Base-by-base conservation (phyloP, 2,888 invertebrate species). In the Mythimna loreyi region DNA sequence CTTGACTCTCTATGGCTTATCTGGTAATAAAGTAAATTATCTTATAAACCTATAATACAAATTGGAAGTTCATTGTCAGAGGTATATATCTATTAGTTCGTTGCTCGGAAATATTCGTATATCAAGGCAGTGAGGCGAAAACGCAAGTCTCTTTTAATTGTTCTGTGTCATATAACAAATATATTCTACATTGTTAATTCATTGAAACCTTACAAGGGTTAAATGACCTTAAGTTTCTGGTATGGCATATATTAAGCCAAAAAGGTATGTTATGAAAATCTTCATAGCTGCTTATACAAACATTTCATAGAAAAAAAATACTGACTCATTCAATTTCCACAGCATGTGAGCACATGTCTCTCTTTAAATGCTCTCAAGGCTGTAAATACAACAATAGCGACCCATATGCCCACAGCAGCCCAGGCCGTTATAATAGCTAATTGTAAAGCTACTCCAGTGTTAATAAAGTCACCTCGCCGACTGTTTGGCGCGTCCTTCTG, bases 401-500 rank as follows among this genome's bases (percentile, higher is more conserved):
- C 85, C 97, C 97, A 97, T 36, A 96, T 81, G 0, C 92, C 90
- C 0, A 97, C 96, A 30, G 96, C 96, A 0, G 97, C 74, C 97
- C 97, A 97, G 0, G 97, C 96, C 0, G 96, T 91, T 19, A 96
- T 86, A 11, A 98, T 91, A 0, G 97, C 97, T 33, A 98, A 86
- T 67, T 97, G 97, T 62, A 98, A 93, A 16, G 97, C 96, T 5
- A 97, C 87, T 0, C 97, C 97, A 0, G 98, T 98, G 87, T 98
- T 97, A 50, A 98, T 98, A 77, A 96, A 96, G 59, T 97, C 97
- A 13, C 97, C 97, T 45, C 97, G 96, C 30, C 97, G 95, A 80
- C 96, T 96, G 78, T 97, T 96, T 60, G 96, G 97, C 0, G 96
- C 95, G 81, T 97, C 97, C 61, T 97, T 97, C 72, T 98, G 97